phyloP scores from a whole-genome alignment of 2,888 invertebrate species.

The Morinoia aosen region DNA sequence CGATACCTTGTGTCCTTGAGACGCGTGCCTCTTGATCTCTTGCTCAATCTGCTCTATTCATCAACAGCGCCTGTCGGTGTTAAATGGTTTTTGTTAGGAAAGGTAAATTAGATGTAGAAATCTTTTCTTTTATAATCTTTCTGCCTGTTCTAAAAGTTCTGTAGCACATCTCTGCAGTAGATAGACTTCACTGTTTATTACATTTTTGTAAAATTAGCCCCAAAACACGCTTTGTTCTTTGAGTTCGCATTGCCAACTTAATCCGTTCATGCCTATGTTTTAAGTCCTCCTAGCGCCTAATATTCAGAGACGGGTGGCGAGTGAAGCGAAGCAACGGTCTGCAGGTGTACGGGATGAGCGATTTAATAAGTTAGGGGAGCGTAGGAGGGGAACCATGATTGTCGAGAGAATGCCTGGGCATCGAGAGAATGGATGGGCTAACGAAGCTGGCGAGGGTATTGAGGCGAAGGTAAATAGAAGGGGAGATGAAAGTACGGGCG shows the following conservation, averaged over 20 bases:
- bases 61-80: not conserved
- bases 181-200: no score
- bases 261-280: not conserved
- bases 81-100: not conserved
- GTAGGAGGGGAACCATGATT: conserved; percentile 17
- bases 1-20: not conserved
- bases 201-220: no score
- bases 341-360: not conserved
- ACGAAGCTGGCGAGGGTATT: conserved; percentile 22
- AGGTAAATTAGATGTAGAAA: not conserved
- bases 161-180: no score
- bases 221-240: not conserved
- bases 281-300: not conserved
- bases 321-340: not conserved
- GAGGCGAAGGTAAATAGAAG: conserved; percentile 6
- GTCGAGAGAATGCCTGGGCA: conserved; percentile 10
- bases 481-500: conserved; percentile 18
- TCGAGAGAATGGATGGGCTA: conserved; percentile 34
- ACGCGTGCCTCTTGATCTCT: not conserved
- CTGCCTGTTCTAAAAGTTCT: no score
- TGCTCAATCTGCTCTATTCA: not conserved
- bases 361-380: conserved; percentile 12
- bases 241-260: not conserved
- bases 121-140: no score
- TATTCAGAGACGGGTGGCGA: not conserved